Conservation (phyloP, 2,797 vertebrate genomes). For the Pipistrellus kuhlii region DNA sequence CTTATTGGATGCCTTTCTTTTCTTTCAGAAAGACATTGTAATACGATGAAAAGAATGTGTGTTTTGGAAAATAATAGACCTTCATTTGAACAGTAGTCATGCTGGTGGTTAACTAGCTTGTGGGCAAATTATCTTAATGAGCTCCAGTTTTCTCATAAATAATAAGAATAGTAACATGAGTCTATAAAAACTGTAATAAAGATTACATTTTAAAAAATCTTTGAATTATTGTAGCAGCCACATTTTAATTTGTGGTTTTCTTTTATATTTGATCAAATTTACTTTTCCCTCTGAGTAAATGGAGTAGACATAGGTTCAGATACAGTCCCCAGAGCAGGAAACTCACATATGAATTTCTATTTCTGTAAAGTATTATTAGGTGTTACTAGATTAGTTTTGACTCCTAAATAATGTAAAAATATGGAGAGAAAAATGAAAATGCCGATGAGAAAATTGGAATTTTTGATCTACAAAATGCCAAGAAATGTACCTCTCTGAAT, state of each 20-base stretch:
- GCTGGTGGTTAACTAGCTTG: not conserved
- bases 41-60: not conserved
- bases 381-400: not conserved
- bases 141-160: constrained; percentile 1
- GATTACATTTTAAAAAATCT: not conserved
- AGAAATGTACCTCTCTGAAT: not conserved
- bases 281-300: not conserved
- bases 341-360: not conserved
- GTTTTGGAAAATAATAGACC: not conserved
- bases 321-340: not conserved
- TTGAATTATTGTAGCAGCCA: not conserved
- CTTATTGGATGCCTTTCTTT: not conserved
- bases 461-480: not conserved
- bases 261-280: not conserved
- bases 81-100: not conserved
- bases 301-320: not conserved
- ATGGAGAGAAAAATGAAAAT: not conserved
- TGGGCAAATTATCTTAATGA: not conserved
- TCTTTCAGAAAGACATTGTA: constrained; percentile 9
- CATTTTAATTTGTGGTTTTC: constrained; percentile 7
- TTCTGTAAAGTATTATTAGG: not conserved
- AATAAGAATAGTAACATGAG: not conserved
- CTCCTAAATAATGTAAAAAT: not conserved
- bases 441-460: not conserved
- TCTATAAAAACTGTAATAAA: not conserved